phyloP scores from a whole-genome alignment of 2,113 vertebrate genomes.

The Hypocryptadius cinnamomeus region DNA sequence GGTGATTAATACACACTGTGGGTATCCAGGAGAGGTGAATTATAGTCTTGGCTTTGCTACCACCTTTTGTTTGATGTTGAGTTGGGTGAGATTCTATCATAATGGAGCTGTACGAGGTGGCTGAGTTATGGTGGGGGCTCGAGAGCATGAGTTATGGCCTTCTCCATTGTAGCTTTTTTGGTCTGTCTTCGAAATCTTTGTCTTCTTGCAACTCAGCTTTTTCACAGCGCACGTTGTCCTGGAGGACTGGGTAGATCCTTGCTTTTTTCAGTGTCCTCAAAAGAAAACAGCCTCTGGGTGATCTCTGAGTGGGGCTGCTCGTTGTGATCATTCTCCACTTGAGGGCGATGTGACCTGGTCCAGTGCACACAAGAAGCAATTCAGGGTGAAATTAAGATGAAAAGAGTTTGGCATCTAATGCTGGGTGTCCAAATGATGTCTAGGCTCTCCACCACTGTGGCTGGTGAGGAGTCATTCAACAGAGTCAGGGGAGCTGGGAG shows the following conservation, averaged over 20 bases:
- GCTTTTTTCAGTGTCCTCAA: background rate
- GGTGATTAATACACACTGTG: background rate
- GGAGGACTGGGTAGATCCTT: background rate
- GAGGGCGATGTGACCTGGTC: constrained; percentile 33
- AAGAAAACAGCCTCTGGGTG: background rate
- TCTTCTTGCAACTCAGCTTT: background rate
- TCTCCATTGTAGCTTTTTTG: background rate
- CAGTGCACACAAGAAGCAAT: background rate
- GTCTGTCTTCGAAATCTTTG: background rate
- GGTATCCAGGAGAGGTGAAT: background rate
- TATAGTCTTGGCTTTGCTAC: constrained; percentile 4
- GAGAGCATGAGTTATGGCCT: background rate
- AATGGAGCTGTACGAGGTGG: background rate
- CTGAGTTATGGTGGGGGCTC: constrained; percentile 2
- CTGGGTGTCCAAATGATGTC: background rate
- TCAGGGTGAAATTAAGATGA: background rate
- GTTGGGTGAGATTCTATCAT: constrained; percentile 32
- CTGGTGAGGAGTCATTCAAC: background rate
- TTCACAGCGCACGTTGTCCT: background rate
- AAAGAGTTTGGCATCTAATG: background rate
- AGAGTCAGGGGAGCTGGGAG: background rate
- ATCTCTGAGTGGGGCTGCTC: fast-evolving
- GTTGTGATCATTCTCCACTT: background rate
- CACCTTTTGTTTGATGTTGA: constrained; percentile 36
- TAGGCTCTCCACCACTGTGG: background rate